Percentiles rank a stretch among this genome's conserved stretches.
These are phyloP conservation scores for Kradibia gibbosae DNA, from an alignment of 1,140 invertebrate species.

Conservation along the genomic window DNA sequence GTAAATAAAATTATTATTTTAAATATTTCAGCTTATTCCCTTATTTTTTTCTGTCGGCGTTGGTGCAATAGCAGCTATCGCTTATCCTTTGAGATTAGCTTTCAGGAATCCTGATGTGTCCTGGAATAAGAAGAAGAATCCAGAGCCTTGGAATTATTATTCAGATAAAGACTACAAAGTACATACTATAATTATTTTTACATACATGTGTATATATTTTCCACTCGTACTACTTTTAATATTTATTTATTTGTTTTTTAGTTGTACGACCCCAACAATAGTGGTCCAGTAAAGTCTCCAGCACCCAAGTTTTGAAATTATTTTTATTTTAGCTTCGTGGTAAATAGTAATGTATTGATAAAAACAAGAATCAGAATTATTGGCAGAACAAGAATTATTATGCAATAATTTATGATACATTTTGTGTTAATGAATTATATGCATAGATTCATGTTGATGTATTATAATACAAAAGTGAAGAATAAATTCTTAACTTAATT, in stretches of 20 bases:
- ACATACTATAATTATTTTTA: slow-evolving; percentile 49
- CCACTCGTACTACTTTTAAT: neutral
- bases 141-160: slow-evolving; percentile 87
- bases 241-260: slow-evolving; percentile 57
- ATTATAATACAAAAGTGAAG: neutral
- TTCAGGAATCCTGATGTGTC: slow-evolving; percentile 83
- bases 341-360: slow-evolving; percentile 77
- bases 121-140: slow-evolving; percentile 81
- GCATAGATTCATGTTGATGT: slow-evolving; percentile 2
- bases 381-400: neutral
- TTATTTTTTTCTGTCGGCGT: slow-evolving; percentile 81
- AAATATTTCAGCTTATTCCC: slow-evolving; percentile 80
- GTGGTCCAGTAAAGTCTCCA: neutral
- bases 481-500: neutral
- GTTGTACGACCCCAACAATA: slow-evolving; percentile 67
- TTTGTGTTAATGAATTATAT: neutral
- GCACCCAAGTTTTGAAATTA: slow-evolving; percentile 28
- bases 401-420: neutral
- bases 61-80: slow-evolving; percentile 75
- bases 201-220: neutral
- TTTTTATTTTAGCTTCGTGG: neutral
- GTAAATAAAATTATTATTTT: slow-evolving; percentile 43
- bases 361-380: slow-evolving; percentile 76
- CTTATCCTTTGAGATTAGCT: slow-evolving; percentile 81
- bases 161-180: slow-evolving; percentile 88